phyloP scores from a whole-genome alignment of 92 coral and sea anemone genomes.

The Chrysogorgia sp. region DNA sequence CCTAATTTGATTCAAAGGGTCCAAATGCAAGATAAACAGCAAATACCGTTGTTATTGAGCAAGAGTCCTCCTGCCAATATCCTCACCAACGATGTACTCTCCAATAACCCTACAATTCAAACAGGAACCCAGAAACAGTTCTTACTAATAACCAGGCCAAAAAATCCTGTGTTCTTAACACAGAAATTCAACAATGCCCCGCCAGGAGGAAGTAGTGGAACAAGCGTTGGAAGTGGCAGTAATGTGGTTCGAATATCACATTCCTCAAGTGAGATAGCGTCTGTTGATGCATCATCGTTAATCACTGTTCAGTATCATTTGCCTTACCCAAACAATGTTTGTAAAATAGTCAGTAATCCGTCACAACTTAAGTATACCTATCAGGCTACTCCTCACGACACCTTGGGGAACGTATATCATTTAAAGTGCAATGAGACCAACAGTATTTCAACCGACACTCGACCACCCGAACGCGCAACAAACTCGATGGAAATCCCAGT shows the following conservation, averaged over 20 bases:
- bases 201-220: not conserved
- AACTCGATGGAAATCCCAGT: slow-evolving; percentile 27
- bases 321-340: slow-evolving; percentile 25
- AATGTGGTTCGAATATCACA: not conserved
- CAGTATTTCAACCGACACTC: not conserved
- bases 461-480: slow-evolving; percentile 20
- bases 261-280: not conserved
- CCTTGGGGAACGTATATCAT: not conserved
- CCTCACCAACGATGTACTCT: slow-evolving; percentile 10
- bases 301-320: slow-evolving; percentile 22
- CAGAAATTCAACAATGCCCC: not conserved
- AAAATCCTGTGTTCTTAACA: not conserved
- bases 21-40: not conserved
- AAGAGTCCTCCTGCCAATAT: slow-evolving; percentile 13
- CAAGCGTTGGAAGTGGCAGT: not conserved
- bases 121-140: not conserved
- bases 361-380: not conserved
- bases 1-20: slow-evolving; percentile 4
- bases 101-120: not conserved
- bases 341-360: slow-evolving; percentile 36
- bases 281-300: not conserved
- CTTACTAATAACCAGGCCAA: not conserved
- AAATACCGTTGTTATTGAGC: slow-evolving; percentile 21
- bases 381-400: not conserved
- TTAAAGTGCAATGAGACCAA: slow-evolving; percentile 3